Base-by-base conservation (phyloP, 2,113 vertebrate genomes). In the Pyxicephalus adspersus region DNA sequence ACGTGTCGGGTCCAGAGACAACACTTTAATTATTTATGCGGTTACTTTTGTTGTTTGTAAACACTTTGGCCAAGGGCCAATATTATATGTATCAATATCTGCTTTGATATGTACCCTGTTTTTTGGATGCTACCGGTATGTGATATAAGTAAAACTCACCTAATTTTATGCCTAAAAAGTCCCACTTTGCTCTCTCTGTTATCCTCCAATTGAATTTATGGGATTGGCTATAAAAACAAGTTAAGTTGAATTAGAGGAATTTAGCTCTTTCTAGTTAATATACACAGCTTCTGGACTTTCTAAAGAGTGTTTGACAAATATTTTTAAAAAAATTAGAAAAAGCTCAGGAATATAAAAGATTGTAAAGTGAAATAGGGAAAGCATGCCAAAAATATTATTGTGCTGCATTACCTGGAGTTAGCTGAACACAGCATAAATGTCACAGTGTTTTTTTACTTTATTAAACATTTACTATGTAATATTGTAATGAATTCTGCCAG, bases 381-480 rank as follows among this genome's bases (percentile, higher is more conserved):
- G 52, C 25, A 11, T 26, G 50, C 68, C 68, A 72, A 31, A 71
- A 72, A 22, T 72, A 71, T 71, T 28, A 25, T 58, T 58, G 26
- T 58, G 52, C 72, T 23, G 72, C 31, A 60, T 60, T 61, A 75
- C 72, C 72, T 61, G 51, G 57, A 64, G 60, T 75, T 60, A 75
- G 72, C 72, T 61, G 55, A 75, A 60, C 5, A 45, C 72, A 75
- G 72, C 72, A 75, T 23, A 61, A 75, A 23, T 61, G 57, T 75
- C 72, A 61, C 54, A 61, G 60, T 75, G 22, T 75, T 72, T 72
- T 75, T 75, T 16, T 58, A 31, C 72, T 60, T 25, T 31, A 75
- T 75, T 45, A 61, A 75, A 61, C 55, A 75, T 61, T 75, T 75
- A 75, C 45, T 22, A 23, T 61, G 55, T 75, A 75, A 29, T 75